Evolutionary conservation across 2,797 vertebrate species (phyloP).

Genomic region (Syncerus caffer): DNA sequence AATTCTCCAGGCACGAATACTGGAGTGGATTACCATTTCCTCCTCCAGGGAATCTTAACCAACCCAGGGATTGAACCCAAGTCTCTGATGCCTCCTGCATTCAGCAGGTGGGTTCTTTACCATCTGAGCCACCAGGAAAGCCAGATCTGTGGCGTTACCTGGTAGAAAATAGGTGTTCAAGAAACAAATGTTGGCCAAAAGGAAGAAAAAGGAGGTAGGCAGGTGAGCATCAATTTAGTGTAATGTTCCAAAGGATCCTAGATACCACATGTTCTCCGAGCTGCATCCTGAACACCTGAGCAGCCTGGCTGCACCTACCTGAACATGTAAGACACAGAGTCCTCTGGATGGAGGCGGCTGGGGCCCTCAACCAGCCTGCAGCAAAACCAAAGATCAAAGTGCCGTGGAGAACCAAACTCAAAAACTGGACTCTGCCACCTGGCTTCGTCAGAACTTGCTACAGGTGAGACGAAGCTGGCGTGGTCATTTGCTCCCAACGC

Average conservation of each 20-base stretch:
- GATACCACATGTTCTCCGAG: not conserved
- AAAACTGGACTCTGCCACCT: not conserved
- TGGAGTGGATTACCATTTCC: not conserved
- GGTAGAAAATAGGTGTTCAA: not conserved
- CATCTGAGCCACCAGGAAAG: not conserved
- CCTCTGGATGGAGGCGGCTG: not conserved
- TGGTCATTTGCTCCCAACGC: slow-evolving; percentile 84
- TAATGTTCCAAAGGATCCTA: not conserved
- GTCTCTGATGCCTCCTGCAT: not conserved
- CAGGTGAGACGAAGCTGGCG: not conserved
- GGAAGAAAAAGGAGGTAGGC: not conserved
- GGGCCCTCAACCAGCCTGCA: not conserved
- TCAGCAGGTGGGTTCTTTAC: not conserved
- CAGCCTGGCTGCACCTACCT: not conserved
- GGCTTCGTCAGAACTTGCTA: not conserved
- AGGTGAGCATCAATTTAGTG: not conserved
- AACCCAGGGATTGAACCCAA: not conserved
- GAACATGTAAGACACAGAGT: not conserved
- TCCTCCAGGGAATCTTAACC: not conserved
- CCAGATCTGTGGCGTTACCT: not conserved
- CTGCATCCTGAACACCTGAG: not conserved
- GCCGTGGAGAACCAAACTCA: not conserved
- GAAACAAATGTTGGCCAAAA: not conserved
- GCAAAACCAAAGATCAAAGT: not conserved
- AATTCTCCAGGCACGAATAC: not conserved